These are phyloP conservation scores for Anthophora plumipes DNA, from an alignment of 2,888 invertebrate species.

Conservation along the genomic window DNA sequence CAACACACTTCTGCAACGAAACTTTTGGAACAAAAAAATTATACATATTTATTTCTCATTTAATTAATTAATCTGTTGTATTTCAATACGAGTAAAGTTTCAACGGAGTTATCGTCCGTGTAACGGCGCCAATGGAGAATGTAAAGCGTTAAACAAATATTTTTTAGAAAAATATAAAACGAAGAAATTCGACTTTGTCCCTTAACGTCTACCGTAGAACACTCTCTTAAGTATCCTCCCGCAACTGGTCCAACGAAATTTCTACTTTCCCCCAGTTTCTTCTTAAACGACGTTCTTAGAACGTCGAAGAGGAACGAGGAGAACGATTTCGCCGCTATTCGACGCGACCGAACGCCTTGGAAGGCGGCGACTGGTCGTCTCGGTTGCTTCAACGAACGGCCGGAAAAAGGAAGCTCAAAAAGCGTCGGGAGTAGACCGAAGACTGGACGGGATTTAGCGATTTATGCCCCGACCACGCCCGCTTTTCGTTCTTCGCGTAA, in stretches of 20 bases:
- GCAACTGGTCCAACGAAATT: not conserved
- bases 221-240: conserved; percentile 10
- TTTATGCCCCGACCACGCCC: conserved; percentile 69
- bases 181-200: too few relatives aligned
- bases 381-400: not conserved
- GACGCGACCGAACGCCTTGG: conserved; percentile 1
- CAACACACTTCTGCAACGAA: too few relatives aligned
- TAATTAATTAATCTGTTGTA: too few relatives aligned
- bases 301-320: not conserved
- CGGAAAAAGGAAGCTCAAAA: conserved; percentile 19
- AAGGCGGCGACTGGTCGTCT: conserved; percentile 9
- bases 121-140: too few relatives aligned
- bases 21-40: too few relatives aligned
- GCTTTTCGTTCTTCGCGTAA: conserved; percentile 63
- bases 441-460: conserved; percentile 66
- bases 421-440: conserved; percentile 37
- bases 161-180: too few relatives aligned
- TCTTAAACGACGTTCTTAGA: not conserved
- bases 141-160: too few relatives aligned
- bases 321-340: not conserved
- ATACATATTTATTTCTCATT: too few relatives aligned
- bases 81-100: too few relatives aligned
- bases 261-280: not conserved
- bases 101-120: too few relatives aligned
- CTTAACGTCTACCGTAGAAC: too few relatives aligned